Base-by-base conservation (phyloP, 2,888 invertebrate species). In the Ormyrus nitidulus region DNA sequence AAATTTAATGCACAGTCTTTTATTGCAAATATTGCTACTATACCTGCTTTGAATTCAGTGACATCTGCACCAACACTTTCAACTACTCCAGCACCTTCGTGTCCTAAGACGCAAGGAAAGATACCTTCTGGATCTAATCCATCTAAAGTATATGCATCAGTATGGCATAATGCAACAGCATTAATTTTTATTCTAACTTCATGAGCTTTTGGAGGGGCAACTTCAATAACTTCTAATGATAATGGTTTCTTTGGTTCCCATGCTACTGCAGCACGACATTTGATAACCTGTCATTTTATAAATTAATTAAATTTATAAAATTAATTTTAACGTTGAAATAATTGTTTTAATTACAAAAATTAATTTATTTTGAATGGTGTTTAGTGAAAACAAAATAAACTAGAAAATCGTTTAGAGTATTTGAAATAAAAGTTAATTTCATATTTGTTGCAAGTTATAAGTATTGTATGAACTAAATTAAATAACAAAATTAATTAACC, bases 41-140 rank as follows among this genome's bases (percentile, higher is more conserved):
- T 88, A 89, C 98, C 98, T 56, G 95, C 93, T 87, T 96, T 93
- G 58, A 98, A 95, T 70, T 94, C 93, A 0, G 95, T 96, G 0
- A 99, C 99, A 19, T 96, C 97, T 87, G 96, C 95, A 0, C 99
- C 99, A 69, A 99, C 93, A 91, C 98, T 98, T 91, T 99, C 99
- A n/a, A 99, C 98, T 85, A 99, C 93, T 56, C 99, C 99, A 77
- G 95, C 95, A 54, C 99, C 99, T 91, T 99, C 99, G 88, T 99
- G 99, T 0, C 99, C 99, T 68, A 99, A 92, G 84, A 99, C 92
- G 5, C 96, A 96, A 0, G 99, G 99, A 87, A 98, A 98, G 11
- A 95, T 91, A 6, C 98, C 98, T 91, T 98, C 98, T 0, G 98
- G 95, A 90, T 98, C 98, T 82, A 94, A 93, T 2, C 98, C 98